Conservation (phyloP, 1,140 invertebrate species). For the Dinothrombium tinctorium region DNA sequence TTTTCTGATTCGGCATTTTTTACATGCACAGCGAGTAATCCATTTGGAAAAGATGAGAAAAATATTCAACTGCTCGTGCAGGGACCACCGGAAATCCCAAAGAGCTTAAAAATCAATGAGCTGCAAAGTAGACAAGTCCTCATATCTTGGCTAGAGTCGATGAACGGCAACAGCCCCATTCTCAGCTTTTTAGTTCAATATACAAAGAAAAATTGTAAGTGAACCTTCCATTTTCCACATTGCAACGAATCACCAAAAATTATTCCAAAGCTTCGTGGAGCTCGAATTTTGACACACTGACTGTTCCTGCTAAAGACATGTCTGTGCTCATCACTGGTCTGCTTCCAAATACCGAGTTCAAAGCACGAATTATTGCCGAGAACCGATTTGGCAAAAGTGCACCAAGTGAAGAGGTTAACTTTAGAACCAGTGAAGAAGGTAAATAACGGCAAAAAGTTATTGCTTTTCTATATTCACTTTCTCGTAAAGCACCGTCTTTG, state of each 20-base stretch:
- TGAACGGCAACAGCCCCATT: conserved; percentile 22
- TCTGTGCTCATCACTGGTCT: conserved; percentile 41
- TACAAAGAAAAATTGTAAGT: conserved; percentile 10
- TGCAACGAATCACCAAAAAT: background rate
- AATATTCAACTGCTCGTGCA: conserved; percentile 23
- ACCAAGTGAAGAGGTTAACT: conserved; percentile 67
- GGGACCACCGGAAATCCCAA: conserved; percentile 23
- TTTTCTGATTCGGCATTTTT: conserved; percentile 24
- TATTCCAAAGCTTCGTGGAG: too few species aligned
- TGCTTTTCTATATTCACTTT: too few species aligned
- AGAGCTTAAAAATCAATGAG: conserved; percentile 17
- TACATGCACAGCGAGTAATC: conserved; percentile 23
- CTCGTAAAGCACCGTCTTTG: conserved; percentile 18
- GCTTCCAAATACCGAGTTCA: conserved; percentile 66
- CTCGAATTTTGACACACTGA: too few species aligned
- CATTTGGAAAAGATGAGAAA: conserved; percentile 20
- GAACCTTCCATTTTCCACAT: background rate
- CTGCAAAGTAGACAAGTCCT: conserved; percentile 17
- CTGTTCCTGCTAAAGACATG: conserved; percentile 2
- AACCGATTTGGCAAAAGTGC: conserved; percentile 86
- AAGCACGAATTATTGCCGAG: conserved; percentile 80
- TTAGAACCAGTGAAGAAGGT: conserved; percentile 56
- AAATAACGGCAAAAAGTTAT: too few species aligned
- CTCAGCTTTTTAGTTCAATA: conserved; percentile 15
- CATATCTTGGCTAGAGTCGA: conserved; percentile 21